Conservation (phyloP, 1,140 invertebrate species). For the Rhyzopertha dominica region DNA sequence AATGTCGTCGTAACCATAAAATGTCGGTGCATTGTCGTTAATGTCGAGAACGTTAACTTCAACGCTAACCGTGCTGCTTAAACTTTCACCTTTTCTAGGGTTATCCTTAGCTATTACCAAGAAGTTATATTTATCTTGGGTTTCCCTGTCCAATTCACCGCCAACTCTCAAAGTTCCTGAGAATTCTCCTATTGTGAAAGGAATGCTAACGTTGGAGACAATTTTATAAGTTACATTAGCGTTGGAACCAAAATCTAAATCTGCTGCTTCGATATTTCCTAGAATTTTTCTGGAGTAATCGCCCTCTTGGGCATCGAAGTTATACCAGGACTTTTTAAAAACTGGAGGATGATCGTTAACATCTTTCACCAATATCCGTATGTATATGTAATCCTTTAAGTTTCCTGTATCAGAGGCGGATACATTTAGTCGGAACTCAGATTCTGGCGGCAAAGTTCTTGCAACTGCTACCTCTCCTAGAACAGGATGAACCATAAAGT, state of each 20-base stretch:
- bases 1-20: conserved; percentile 65
- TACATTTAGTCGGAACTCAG: conserved; percentile 71
- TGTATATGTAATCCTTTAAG: conserved; percentile 60
- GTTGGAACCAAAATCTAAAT: conserved; percentile 71
- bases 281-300: conserved; percentile 62
- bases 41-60: conserved; percentile 75
- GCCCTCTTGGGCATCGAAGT: conserved; percentile 76
- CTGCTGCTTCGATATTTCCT: conserved; percentile 63
- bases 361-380: conserved; percentile 68
- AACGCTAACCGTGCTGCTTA: conserved; percentile 68
- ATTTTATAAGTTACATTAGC: conserved; percentile 71
- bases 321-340: conserved; percentile 77
- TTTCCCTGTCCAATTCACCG: conserved; percentile 75
- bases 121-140: conserved; percentile 63
- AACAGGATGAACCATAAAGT: conserved; percentile 68
- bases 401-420: conserved; percentile 71
- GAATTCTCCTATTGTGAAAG: conserved; percentile 68
- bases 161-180: conserved; percentile 70
- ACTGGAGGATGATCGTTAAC: conserved; percentile 81
- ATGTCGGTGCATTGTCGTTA: conserved; percentile 71
- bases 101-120: conserved; percentile 71
- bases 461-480: conserved; percentile 73
- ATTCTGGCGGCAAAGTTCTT: conserved; percentile 67
- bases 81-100: conserved; percentile 51
- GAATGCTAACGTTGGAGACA: conserved; percentile 46